Base-by-base conservation (phyloP, 2,888 invertebrate species). In the Drosophila rubida region DNA sequence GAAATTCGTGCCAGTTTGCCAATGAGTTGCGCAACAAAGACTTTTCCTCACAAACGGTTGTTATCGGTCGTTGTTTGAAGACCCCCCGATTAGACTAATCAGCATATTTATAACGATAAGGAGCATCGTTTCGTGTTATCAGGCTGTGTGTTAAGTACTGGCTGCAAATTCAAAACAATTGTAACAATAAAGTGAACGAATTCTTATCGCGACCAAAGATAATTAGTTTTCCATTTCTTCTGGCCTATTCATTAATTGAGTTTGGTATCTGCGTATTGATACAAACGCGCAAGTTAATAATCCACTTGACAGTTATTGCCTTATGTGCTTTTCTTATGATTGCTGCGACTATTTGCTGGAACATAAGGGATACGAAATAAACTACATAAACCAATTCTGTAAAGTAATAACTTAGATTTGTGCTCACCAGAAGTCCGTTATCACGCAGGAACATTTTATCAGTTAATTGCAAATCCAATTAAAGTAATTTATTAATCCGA, bases 61-160 rank as follows among this genome's bases (percentile, higher is more conserved):
- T 19, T 19, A 60, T 60, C 37, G 60, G 60, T 19, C 64, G 48
- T 13, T 60, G 41, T 2, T 27, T 44, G 25, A 27, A 65, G 42
- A 54, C 61, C 7, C 51, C 53, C 16, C 58, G 78, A 78, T 41
- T 78, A 69, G 32, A 53, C 78, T 30, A 78, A 73, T 63, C 16
- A 68, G 44, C 60, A 67, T 49, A 76, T 71, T 19, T 75, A 66
- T 35, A 71, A 75, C 35, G 14, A 37, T 37, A 37, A 37, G 14
- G 11, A 14, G 35, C 35, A 37, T 14, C 35, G 35, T 13, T 37
- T 13, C 7, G 6, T 37, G 35, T 13, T 37, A 37, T 37, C 35
- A 37, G 14, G 13, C 30, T 30, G 30, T 30, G 0, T 30, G 23
- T 2, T 59, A 59, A 45, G 6, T 7, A 5, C n/a, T 16, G 16